Base-by-base conservation (phyloP, 2,113 vertebrate genomes). In the Perca flavescens region DNA sequence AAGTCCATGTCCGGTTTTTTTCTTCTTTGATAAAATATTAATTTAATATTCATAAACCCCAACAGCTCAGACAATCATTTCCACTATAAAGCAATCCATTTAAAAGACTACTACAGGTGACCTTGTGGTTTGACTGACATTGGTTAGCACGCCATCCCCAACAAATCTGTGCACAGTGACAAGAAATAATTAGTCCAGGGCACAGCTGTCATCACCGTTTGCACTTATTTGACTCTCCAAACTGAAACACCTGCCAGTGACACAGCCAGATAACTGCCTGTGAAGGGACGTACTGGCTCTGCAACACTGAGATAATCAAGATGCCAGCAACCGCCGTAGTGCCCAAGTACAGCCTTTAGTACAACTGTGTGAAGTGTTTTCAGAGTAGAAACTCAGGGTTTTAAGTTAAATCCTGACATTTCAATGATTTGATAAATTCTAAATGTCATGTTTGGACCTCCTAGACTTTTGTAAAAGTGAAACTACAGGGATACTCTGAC, bases 161-260 rank as follows among this genome's bases (percentile, higher is more conserved):
- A 71, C 77, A 85, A 87, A 81, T 84, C 68, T 80, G 82, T 69
- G 52, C 79, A 61, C 56, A 56, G 77, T 79, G 86, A 92, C 88
- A 88, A 83, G 76, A 89, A 82, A 83, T 80, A 90, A 92, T 91
- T 83, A 83, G 79, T 72, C 58, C 3, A 13, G 74, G 67, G 54
- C 77, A 66, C 68, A 80, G 84, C 90, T 84, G 87, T 86, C 80
- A 87, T 84, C 80, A 43, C 82, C 13, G 53, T 86, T 88, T 87
- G 78, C 82, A 84, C 86, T 90, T 72, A 75, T 62, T 71, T 85
- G 86, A 89, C 82, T 72, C 60, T 75, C 58, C 74, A 77, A 85
- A 88, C 74, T 53, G 68, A 84, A 85, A 87, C 79, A 87, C 80
- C 76, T 89, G 82, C 74, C 65, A 76, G 79, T 73, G 77, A 83